Percentiles rank a stretch among this genome's conserved stretches.
Conservation (phyloP, 2,888 invertebrate genomes). For the Diplolepis rosae region DNA sequence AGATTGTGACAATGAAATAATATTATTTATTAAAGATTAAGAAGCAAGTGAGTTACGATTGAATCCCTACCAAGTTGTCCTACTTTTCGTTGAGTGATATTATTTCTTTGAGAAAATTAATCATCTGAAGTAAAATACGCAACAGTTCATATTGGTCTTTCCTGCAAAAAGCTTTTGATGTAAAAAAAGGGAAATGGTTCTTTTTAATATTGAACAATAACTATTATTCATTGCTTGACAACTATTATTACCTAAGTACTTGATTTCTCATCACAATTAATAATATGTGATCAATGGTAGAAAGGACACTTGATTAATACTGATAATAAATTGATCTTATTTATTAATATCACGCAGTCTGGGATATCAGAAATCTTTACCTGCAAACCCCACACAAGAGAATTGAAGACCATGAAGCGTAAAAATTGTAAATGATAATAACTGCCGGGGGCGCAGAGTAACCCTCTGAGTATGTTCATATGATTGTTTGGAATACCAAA, state of each 20-base stretch:
- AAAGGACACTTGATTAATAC: no score
- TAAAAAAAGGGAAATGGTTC: no score
- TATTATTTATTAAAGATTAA: not conserved
- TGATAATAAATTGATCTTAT: no score
- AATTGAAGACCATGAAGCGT: not conserved
- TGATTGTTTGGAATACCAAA: not conserved
- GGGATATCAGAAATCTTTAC: not conserved
- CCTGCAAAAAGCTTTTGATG: no score
- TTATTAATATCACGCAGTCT: not conserved
- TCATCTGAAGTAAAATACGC: not conserved
- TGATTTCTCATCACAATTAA: no score
- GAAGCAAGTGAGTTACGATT: not conserved
- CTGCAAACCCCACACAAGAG: not conserved
- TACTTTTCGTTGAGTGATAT: not conserved
- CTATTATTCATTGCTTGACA: no score
- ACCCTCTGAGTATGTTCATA: not conserved
- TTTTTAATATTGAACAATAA: no score
- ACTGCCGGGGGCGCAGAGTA: not conserved
- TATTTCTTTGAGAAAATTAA: not conserved
- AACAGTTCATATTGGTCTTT: no score
- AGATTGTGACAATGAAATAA: not conserved
- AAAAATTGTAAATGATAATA: not conserved
- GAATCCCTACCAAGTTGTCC: not conserved
- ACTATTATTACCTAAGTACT: no score
- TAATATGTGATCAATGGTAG: no score